Evolutionary conservation across 1,140 invertebrate genomes (phyloP).

Genomic region (Melanaphis sacchari): DNA sequence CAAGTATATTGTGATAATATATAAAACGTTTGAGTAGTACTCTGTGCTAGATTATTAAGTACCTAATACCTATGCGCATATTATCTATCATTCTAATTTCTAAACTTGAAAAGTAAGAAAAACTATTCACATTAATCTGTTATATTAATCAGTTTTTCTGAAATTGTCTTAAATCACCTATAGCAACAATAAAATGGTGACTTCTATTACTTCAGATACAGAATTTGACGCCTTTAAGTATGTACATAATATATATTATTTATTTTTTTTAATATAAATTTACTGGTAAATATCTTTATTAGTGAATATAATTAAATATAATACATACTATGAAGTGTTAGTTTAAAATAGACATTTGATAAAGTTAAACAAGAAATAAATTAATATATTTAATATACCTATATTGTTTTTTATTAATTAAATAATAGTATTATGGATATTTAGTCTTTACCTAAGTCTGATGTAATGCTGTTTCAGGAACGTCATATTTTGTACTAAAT

Average conservation of each 20-base stretch:
- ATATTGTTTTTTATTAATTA: background rate
- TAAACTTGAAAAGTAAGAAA: background rate
- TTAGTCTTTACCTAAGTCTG: too few relatives aligned
- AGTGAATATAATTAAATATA: background rate
- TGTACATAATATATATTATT: background rate
- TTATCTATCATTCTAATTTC: background rate
- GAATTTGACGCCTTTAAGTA: conserved; percentile 41
- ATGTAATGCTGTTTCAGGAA: too few relatives aligned
- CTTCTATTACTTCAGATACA: conserved; percentile 34
- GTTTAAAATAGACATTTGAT: background rate
- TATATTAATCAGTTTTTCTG: background rate
- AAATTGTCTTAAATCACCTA: background rate
- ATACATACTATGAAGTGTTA: background rate
- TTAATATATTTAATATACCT: background rate
- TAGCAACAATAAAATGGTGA: conserved; percentile 29
- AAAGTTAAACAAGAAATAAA: background rate
- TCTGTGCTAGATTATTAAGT: background rate
- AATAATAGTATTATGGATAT: too few relatives aligned
- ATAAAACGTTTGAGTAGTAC: background rate
- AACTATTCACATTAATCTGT: background rate
- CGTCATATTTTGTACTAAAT: too few relatives aligned
- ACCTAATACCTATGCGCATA: background rate
- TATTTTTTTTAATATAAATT: background rate
- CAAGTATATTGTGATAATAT: background rate
- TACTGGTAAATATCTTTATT: background rate